phyloP scores from a whole-genome alignment of 2,113 vertebrate genomes.

The Menura novaehollandiae region DNA sequence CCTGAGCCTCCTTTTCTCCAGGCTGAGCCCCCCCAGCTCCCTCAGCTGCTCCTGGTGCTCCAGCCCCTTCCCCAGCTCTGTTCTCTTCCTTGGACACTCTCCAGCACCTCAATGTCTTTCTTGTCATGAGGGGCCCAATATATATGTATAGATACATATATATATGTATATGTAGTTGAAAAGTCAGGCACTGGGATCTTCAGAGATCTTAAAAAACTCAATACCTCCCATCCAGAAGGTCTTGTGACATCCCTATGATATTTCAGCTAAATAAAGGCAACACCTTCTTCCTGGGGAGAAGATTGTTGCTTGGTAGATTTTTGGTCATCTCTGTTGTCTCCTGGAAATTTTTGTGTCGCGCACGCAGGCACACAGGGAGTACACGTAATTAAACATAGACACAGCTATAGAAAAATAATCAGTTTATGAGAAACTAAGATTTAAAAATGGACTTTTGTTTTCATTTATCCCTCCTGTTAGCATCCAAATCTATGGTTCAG shows the following conservation, averaged over 20 bases:
- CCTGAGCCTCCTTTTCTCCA: background rate
- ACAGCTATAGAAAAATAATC: background rate
- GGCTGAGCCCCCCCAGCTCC: background rate
- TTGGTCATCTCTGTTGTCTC: background rate
- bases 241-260: background rate
- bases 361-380: fast-evolving
- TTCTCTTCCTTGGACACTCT: fast-evolving
- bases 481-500: background rate
- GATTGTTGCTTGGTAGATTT: background rate
- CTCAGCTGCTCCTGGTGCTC: fast-evolving
- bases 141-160: fast-evolving
- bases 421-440: background rate
- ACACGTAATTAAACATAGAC: background rate
- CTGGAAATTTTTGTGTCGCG: background rate
- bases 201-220: background rate
- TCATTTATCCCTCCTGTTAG: background rate
- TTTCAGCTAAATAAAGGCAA: background rate
- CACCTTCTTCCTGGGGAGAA: background rate
- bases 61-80: fast-evolving
- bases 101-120: background rate
- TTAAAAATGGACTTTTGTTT: background rate
- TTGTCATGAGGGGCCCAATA: too few species aligned
- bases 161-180: background rate
- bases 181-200: background rate
- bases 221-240: background rate